Evolutionary conservation across 2,113 vertebrate species (phyloP).

Genomic region (Periophthalmodon schlosseri): DNA sequence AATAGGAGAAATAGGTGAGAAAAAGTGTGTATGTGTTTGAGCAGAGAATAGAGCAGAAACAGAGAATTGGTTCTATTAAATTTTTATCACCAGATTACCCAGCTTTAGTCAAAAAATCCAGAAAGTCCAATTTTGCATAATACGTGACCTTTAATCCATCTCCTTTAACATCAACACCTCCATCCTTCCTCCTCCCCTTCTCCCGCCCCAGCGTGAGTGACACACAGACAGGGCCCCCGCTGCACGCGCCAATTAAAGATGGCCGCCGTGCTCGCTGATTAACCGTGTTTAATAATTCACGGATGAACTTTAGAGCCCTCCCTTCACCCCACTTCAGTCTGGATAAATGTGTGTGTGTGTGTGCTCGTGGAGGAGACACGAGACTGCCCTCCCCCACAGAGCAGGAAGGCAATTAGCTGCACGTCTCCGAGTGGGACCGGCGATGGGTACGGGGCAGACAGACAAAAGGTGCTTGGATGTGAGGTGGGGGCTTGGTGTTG

Average conservation of each 20-base stretch:
- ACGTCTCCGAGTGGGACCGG: constrained; percentile 57
- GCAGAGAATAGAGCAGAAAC: too few relatives aligned
- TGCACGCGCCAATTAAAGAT: constrained; percentile 67
- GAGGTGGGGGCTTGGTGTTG: not conserved
- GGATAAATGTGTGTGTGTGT: constrained; percentile 18
- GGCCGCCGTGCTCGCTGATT: constrained; percentile 66
- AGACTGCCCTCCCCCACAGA: constrained; percentile 53
- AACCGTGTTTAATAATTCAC: constrained; percentile 82
- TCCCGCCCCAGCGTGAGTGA: constrained; percentile 7
- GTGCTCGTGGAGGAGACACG: not conserved
- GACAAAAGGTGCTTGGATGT: not conserved
- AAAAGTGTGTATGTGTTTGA: too few relatives aligned
- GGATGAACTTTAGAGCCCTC: constrained; percentile 76
- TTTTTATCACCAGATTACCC: too few relatives aligned
- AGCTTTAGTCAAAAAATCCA: not conserved
- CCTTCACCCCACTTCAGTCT: constrained; percentile 33
- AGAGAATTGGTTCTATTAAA: too few relatives aligned
- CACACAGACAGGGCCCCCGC: constrained; percentile 19
- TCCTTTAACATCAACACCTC: not conserved
- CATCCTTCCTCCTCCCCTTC: not conserved
- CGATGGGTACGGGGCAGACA: constrained; percentile 14
- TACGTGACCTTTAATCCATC: not conserved
- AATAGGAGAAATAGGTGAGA: too few relatives aligned
- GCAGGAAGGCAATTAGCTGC: constrained; percentile 74
- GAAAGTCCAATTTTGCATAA: not conserved